Percentiles rank a stretch among this genome's conserved stretches.
Conservation (phyloP, 2,797 vertebrate genomes). For the Neosilurus mollespiculum region DNA sequence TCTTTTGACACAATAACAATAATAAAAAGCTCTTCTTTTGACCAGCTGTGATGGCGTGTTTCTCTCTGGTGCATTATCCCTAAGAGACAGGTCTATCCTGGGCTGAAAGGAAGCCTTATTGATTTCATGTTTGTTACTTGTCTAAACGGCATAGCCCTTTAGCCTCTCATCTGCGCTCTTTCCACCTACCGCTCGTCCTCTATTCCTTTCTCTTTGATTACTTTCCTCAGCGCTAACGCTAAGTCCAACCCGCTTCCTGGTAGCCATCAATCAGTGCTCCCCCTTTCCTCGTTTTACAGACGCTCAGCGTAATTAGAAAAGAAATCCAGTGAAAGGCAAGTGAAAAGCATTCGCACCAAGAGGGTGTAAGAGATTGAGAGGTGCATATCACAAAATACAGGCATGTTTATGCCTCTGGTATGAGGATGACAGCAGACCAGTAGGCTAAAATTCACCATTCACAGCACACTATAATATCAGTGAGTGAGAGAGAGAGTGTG, state of each 20-base stretch:
- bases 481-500: neutral
- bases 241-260: conserved; percentile 44
- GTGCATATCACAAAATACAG: conserved; percentile 18
- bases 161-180: conserved; percentile 22
- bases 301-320: conserved; percentile 58
- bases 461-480: conserved; percentile 55
- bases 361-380: conserved; percentile 42
- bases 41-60: conserved; percentile 7
- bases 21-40: conserved; percentile 34
- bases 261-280: conserved; percentile 51
- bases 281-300: conserved; percentile 36
- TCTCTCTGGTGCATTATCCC: conserved; percentile 38
- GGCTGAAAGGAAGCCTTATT: conserved; percentile 57
- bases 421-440: conserved; percentile 52
- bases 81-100: conserved; percentile 46
- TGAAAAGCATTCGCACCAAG: conserved; percentile 47
- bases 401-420: conserved; percentile 27
- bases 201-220: conserved; percentile 44
- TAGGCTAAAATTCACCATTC: conserved; percentile 48
- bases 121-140: conserved; percentile 62
- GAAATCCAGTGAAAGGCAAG: conserved; percentile 45
- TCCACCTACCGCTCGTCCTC: conserved; percentile 24
- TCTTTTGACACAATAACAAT: conserved; percentile 22
- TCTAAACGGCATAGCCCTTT: conserved; percentile 47
- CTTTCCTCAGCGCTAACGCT: conserved; percentile 51